phyloP scores from a whole-genome alignment of 1,140 invertebrate genomes.

The Papilio machaon region DNA sequence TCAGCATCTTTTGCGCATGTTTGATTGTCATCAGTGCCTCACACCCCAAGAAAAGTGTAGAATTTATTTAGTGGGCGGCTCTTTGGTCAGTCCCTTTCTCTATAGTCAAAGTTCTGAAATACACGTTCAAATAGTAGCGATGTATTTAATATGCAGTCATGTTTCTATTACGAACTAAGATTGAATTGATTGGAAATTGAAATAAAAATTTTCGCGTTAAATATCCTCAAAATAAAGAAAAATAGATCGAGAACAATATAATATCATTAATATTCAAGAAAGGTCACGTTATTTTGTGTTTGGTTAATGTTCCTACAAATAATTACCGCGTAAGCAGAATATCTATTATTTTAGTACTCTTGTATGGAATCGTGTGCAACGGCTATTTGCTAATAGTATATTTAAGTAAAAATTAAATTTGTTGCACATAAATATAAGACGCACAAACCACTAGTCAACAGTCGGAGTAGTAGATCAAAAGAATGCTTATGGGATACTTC shows the following conservation, averaged over 20 bases:
- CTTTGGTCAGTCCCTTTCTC: too few species aligned
- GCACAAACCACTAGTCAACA: background rate
- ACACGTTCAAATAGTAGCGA: background rate
- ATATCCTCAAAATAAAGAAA: too few species aligned
- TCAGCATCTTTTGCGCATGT: too few species aligned
- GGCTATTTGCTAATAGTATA: too few species aligned
- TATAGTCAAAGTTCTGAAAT: background rate
- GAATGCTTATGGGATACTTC: slow-evolving; percentile 6
- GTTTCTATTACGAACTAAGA: background rate
- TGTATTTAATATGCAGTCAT: background rate
- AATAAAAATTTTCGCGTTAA: background rate
- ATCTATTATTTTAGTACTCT: background rate
- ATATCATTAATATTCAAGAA: too few species aligned
- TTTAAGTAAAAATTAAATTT: background rate
- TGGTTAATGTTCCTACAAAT: too few species aligned
- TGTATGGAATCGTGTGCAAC: background rate
- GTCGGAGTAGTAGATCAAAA: slow-evolving; percentile 15
- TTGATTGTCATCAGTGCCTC: too few species aligned
- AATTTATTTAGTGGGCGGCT: too few species aligned
- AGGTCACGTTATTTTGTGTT: too few species aligned
- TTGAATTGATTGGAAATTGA: background rate
- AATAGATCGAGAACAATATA: too few species aligned
- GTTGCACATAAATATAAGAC: background rate
- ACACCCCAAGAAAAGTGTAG: too few species aligned
- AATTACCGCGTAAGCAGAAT: too few species aligned